These are phyloP conservation scores for Cryptosula pallasiana DNA, from an alignment of 2,888 invertebrate species.

Conservation along the genomic window DNA sequence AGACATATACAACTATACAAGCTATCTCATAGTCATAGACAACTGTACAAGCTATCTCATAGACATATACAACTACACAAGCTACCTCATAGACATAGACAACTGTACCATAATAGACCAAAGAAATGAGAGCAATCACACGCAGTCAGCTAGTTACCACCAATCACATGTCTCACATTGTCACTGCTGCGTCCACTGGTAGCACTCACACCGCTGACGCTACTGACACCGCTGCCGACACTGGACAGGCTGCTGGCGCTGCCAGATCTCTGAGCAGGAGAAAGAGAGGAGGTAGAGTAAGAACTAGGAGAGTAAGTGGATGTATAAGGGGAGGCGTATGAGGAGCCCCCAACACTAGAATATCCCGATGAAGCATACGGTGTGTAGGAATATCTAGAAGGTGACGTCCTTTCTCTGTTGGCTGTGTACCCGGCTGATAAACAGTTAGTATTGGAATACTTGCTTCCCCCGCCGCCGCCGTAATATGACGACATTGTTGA, in stretches of 20 bases:
- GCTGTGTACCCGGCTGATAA: not conserved
- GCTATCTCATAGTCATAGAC: too few relatives aligned
- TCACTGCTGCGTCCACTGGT: not conserved
- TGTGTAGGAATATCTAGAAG: constrained; percentile 7
- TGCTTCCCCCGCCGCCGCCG: not conserved
- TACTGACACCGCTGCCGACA: constrained; percentile 27
- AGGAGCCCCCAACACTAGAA: not conserved
- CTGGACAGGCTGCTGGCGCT: constrained; percentile 40
- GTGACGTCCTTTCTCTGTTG: not conserved
- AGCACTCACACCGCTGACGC: constrained; percentile 7
- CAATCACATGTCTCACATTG: not conserved
- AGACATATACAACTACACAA: too few relatives aligned
- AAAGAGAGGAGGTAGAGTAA: not conserved
- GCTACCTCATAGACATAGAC: too few relatives aligned
- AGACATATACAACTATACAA: too few relatives aligned
- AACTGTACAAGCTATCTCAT: too few relatives aligned
- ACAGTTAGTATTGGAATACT: not conserved
- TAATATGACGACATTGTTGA: constrained; percentile 21
- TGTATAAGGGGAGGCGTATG: not conserved
- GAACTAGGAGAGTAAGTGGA: not conserved
- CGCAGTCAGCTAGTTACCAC: not conserved
- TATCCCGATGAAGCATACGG: not conserved
- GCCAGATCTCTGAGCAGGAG: constrained; percentile 35
- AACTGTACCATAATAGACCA: not conserved
- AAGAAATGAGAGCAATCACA: not conserved